A percentile compares a stretch with the other conserved stretches of the same genome.
Evolutionary conservation across 1,140 invertebrate species (phyloP).

Genomic region (Megathymus violae): DNA sequence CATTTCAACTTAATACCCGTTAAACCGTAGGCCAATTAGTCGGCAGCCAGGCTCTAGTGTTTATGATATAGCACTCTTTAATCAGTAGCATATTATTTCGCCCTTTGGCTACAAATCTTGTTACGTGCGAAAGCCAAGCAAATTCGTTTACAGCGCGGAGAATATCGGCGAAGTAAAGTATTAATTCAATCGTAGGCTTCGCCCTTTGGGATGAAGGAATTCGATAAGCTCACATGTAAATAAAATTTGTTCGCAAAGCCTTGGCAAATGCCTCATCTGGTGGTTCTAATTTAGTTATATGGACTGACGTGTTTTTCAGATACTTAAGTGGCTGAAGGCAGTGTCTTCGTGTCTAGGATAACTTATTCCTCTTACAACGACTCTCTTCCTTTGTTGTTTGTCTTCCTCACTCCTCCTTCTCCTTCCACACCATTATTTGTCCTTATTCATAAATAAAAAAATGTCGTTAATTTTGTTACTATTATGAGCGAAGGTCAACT

Average conservation of each 20-base stretch:
- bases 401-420: too few relatives aligned
- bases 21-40: too few relatives aligned
- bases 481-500: too few relatives aligned
- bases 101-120: constrained; percentile 17
- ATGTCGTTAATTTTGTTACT: background rate
- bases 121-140: constrained; percentile 16
- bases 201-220: constrained; percentile 23
- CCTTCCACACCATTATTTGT: too few relatives aligned
- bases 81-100: constrained; percentile 16
- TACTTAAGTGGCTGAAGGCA: too few relatives aligned
- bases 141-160: constrained; percentile 28
- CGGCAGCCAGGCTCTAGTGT: too few relatives aligned
- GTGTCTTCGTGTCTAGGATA: too few relatives aligned
- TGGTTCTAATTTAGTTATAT: background rate
- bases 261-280: constrained; percentile 9
- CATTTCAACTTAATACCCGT: too few relatives aligned
- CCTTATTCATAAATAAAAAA: too few relatives aligned
- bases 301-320: too few relatives aligned
- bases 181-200: constrained; percentile 25
- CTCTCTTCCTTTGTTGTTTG: too few relatives aligned
- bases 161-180: constrained; percentile 18
- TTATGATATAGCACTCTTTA: background rate
- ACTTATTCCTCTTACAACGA: too few relatives aligned
- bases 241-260: constrained; percentile 24
- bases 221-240: constrained; percentile 28